Evolutionary conservation across 2,888 invertebrate genomes (phyloP).

Genomic region (Melikaiella ostensackeni): DNA sequence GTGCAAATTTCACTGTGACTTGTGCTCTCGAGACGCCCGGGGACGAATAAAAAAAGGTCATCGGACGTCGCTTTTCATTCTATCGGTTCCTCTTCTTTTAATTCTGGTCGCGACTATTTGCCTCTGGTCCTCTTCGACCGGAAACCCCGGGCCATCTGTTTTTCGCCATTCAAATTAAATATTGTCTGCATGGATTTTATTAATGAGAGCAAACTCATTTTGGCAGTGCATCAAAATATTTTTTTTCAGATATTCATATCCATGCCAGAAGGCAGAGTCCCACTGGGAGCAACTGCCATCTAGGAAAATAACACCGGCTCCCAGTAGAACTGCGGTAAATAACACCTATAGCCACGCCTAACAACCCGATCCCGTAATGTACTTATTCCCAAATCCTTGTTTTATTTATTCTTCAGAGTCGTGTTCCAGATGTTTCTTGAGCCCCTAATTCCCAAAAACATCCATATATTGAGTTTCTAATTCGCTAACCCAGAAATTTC

Average conservation of each 20-base stretch:
- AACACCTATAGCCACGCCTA: too few relatives aligned
- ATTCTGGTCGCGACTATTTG: slow-evolving; percentile 3
- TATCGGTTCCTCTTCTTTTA: slow-evolving; percentile 28
- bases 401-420: too few relatives aligned
- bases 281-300: too few relatives aligned
- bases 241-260: neutral
- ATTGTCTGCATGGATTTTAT: slow-evolving; percentile 1
- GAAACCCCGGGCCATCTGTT: slow-evolving; percentile 34
- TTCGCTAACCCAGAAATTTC: too few relatives aligned
- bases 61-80: slow-evolving; percentile 3
- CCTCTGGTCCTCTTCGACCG: slow-evolving; percentile 2
- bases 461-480: too few relatives aligned
- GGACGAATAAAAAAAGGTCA: neutral
- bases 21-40: slow-evolving; percentile 26
- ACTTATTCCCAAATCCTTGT: too few relatives aligned
- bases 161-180: slow-evolving; percentile 31
- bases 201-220: slow-evolving; percentile 7
- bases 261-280: too few relatives aligned
- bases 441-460: too few relatives aligned
- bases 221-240: slow-evolving; percentile 6
- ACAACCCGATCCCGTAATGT: too few relatives aligned
- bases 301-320: too few relatives aligned
- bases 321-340: too few relatives aligned
- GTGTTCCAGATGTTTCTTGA: too few relatives aligned
- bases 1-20: slow-evolving; percentile 34